Percentiles rank a stretch among this genome's conserved stretches.
phyloP scores from a whole-genome alignment of 2,797 vertebrate species.

The Adelosebastes latens region DNA sequence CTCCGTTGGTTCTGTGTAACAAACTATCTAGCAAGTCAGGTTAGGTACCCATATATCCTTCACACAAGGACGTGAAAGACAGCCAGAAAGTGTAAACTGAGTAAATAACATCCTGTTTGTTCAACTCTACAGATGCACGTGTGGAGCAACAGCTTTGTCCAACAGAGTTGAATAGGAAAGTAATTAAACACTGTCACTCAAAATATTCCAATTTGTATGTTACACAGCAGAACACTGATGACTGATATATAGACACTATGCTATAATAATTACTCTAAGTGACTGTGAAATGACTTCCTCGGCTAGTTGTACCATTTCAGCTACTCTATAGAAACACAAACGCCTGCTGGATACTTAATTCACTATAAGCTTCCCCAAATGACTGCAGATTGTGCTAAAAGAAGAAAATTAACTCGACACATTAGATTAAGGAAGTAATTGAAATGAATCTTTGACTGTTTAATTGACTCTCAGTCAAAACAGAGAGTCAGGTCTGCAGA shows the following conservation, averaged over 20 bases:
- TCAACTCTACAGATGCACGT: not conserved
- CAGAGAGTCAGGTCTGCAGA: conserved; percentile 22
- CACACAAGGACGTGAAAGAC: not conserved
- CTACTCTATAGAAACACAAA: conserved; percentile 15
- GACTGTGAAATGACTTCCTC: conserved; percentile 29
- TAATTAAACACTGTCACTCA: not conserved
- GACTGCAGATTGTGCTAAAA: conserved; percentile 35
- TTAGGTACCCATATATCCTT: not conserved
- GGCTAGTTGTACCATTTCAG: not conserved
- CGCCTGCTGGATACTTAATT: conserved; percentile 18
- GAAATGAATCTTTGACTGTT: conserved; percentile 43
- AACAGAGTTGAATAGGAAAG: not conserved
- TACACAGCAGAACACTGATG: conserved; percentile 3
- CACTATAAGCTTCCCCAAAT: conserved; percentile 31
- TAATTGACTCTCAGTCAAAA: conserved; percentile 30
- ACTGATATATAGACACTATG: not conserved
- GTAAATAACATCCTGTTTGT: not conserved
- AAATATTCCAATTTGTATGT: not conserved
- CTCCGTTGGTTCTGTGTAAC: not conserved
- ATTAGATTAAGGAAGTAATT: conserved; percentile 40
- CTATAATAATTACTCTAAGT: conserved; percentile 6
- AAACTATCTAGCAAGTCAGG: too few species aligned
- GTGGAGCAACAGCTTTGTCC: not conserved
- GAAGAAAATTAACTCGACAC: conserved; percentile 34
- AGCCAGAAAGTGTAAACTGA: not conserved